These are phyloP conservation scores for Salvelinus namaycush DNA, from an alignment of 2,113 vertebrate genomes.

Conservation along the genomic window DNA sequence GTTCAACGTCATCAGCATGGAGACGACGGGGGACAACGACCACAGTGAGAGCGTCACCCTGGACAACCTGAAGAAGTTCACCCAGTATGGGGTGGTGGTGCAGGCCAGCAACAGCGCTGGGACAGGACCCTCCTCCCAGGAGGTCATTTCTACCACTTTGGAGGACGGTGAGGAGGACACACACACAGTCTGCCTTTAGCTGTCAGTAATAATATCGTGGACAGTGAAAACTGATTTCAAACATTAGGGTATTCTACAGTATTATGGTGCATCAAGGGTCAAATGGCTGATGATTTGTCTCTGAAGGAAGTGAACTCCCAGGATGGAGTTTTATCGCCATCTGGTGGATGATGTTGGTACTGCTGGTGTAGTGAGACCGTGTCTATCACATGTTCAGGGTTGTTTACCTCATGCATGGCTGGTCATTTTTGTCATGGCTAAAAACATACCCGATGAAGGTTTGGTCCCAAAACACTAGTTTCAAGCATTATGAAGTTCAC, in stretches of 20 bases:
- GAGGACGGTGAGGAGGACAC: conserved; percentile 84
- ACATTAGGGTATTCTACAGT: not conserved
- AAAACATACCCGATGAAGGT: no score
- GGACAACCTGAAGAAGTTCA: conserved; percentile 97
- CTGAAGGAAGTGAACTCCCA: not conserved
- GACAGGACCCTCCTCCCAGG: conserved; percentile 94
- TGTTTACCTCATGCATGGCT: no score
- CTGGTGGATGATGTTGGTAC: not conserved
- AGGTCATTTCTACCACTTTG: conserved; percentile 93
- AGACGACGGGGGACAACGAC: conserved; percentile 95
- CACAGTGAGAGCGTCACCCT: conserved; percentile 91
- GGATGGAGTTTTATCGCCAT: not conserved
- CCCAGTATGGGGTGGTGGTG: conserved; percentile 96
- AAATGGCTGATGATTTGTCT: not conserved
- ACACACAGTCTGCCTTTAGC: not conserved
- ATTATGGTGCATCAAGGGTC: not conserved
- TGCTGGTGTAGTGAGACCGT: not conserved
- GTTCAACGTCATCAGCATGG: conserved; percentile 95
- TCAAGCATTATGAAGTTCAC: no score
- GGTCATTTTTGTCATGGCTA: no score
- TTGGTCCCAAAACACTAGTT: no score
- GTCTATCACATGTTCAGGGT: no score
- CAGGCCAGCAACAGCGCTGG: conserved; percentile 96
- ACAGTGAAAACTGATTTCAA: not conserved
- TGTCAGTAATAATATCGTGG: not conserved